phyloP scores from a whole-genome alignment of 2,113 vertebrate species.

The Solenodon paradoxus region DNA sequence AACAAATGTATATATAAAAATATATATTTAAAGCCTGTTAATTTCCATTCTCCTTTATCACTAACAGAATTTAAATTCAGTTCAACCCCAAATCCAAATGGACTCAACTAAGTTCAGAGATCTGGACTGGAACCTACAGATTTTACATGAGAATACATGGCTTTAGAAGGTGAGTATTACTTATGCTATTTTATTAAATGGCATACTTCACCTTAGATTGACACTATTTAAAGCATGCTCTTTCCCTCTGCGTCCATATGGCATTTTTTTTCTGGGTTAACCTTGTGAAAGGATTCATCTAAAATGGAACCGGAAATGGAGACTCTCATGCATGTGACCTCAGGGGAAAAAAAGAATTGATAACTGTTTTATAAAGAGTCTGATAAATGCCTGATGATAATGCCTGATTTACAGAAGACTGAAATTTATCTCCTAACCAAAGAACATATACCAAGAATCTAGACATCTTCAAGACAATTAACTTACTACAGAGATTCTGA shows the following conservation, averaged over 20 bases:
- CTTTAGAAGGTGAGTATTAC: not conserved
- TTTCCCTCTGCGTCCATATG: not conserved
- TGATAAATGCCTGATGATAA: too few relatives aligned
- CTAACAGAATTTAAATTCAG: not conserved
- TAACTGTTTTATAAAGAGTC: too few relatives aligned
- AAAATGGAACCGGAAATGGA: too few relatives aligned
- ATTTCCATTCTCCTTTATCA: not conserved
- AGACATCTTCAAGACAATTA: too few relatives aligned
- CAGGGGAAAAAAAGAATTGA: too few relatives aligned
- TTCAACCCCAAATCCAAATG: not conserved
- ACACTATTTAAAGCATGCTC: not conserved
- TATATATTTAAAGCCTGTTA: not conserved
- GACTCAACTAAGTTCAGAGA: not conserved
- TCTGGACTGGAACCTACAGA: not conserved
- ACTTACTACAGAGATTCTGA: too few relatives aligned
- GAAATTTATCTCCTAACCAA: too few relatives aligned
- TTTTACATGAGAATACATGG: not conserved
- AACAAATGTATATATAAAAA: not conserved
- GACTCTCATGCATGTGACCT: too few relatives aligned
- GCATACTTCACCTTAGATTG: not conserved
- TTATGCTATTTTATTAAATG: not conserved
- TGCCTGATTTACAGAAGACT: too few relatives aligned
- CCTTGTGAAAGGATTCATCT: not conserved
- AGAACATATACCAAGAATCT: too few relatives aligned
- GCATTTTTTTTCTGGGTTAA: not conserved